phyloP scores from a whole-genome alignment of 2,113 vertebrate genomes.

The Anser brachyrhynchus region DNA sequence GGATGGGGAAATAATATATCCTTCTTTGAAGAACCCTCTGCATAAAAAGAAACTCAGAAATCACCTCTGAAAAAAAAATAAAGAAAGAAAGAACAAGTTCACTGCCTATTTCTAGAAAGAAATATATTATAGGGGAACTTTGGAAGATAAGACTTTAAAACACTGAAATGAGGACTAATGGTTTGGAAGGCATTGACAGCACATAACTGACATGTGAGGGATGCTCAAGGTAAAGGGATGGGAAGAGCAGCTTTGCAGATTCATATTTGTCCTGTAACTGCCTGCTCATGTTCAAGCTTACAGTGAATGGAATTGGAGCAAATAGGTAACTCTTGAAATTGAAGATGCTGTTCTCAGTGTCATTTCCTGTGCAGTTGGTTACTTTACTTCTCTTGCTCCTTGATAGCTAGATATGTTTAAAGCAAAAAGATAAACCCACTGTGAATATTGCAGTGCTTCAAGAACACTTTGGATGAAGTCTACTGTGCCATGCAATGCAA shows the following conservation, averaged over 20 bases:
- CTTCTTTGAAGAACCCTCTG: neutral
- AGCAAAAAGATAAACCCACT: neutral
- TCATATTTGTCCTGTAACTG: neutral
- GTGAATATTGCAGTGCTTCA: rapidly evolving
- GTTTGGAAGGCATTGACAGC: neutral
- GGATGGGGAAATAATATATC: slow-evolving; percentile 24
- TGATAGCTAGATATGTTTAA: neutral
- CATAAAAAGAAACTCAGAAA: neutral
- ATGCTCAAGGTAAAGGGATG: neutral
- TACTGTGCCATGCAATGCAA: neutral
- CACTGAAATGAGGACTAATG: neutral
- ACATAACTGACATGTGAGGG: neutral
- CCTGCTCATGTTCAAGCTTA: neutral
- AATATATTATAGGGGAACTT: neutral
- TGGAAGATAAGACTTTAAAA: slow-evolving; percentile 2
- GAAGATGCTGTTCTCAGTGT: neutral
- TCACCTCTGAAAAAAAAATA: neutral
- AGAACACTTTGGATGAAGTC: neutral
- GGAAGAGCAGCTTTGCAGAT: neutral
- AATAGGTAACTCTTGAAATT: neutral
- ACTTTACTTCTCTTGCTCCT: neutral
- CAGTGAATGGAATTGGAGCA: neutral
- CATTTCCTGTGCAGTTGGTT: neutral
- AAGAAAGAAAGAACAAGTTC: neutral
- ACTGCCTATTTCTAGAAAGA: neutral